Base-by-base conservation (phyloP, 2,888 invertebrate species). In the Tachina lurida region DNA sequence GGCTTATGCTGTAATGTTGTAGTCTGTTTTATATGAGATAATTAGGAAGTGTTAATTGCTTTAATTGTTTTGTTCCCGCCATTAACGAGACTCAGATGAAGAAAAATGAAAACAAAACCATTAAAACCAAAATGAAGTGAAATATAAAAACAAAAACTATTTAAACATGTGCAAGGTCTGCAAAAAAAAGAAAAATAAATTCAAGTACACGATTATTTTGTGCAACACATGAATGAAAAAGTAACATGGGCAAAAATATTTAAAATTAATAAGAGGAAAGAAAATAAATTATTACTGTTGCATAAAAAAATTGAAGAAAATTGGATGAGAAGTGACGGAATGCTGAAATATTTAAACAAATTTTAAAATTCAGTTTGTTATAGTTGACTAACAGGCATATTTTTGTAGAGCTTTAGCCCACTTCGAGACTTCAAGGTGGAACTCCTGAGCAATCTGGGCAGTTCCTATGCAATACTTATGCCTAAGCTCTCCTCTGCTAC, bases 31-130 rank as follows among this genome's bases (percentile, higher is more conserved):
- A 75, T 85, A 78, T 75, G 82, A 82, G 85, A 85, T 85, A 85
- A 85, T 85, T 85, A 85, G 85, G 85, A 85, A 85, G 85, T 85
- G 85, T 85, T 85, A 85, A 85, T 85, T 85, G 85, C 70, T 82
- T 85, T 85, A 85, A 85, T 85, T 85, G 85, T 85, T 85, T 85
- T 82, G 82, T 85, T 85, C 75, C 85, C 85, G 78, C 82, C 82
- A 82, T 85, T 85, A 85, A 82, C 71, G 62, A 85, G 78, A 75
- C 73, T 68, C 56, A 49, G 49, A 19, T 63, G 54, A 71, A 76
- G 54, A 77, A 71, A 73, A 77, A 74, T 63, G 70, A 71, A 75
- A 75, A 79, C 15, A 67, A 71, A 65, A 73, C 60, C 68, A 84
- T 70, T 19, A 75, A 47, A 75, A 65, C 45, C 49, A 52, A 56